Percentiles rank a stretch among this genome's conserved stretches.
Conservation (phyloP, 2,797 vertebrate genomes). For the Periophthalmus magnuspinnatus region DNA sequence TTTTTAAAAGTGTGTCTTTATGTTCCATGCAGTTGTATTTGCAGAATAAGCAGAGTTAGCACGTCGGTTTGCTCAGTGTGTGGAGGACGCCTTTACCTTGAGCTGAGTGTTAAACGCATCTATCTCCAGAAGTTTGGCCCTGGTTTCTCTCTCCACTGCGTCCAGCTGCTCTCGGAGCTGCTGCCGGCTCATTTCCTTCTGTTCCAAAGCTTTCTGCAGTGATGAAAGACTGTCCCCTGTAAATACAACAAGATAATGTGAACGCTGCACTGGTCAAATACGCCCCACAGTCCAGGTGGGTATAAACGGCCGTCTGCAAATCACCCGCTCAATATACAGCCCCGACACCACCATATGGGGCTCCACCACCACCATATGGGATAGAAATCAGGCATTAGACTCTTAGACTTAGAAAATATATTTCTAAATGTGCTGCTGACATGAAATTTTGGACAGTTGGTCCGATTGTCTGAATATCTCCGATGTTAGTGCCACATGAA, state of each 20-base stretch:
- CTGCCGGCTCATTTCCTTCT: constrained; percentile 88
- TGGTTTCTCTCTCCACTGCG: constrained; percentile 91
- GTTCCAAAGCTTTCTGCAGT: constrained; percentile 91
- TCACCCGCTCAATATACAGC: too few relatives aligned
- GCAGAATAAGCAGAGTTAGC: background rate
- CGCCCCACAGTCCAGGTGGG: too few relatives aligned
- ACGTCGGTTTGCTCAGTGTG: background rate
- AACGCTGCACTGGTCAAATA: background rate
- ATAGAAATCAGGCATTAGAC: too few relatives aligned
- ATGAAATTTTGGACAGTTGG: background rate
- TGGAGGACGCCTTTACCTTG: constrained; percentile 79
- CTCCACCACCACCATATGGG: too few relatives aligned
- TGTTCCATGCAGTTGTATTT: background rate
- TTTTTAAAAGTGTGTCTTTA: background rate
- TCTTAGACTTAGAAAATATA: too few relatives aligned
- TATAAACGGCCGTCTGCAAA: too few relatives aligned
- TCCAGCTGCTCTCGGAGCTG: constrained; percentile 92
- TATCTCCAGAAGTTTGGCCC: constrained; percentile 94
- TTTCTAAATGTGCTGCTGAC: background rate
- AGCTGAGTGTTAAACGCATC: constrained; percentile 96
- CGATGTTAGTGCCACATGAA: too few relatives aligned
- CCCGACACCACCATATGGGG: too few relatives aligned
- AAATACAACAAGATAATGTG: constrained; percentile 21
- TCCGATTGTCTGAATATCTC: too few relatives aligned
- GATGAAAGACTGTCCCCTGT: constrained; percentile 92